These are phyloP conservation scores for Neolamprologus toae DNA, from an alignment of 2,113 vertebrate genomes.

Conservation along the genomic window DNA sequence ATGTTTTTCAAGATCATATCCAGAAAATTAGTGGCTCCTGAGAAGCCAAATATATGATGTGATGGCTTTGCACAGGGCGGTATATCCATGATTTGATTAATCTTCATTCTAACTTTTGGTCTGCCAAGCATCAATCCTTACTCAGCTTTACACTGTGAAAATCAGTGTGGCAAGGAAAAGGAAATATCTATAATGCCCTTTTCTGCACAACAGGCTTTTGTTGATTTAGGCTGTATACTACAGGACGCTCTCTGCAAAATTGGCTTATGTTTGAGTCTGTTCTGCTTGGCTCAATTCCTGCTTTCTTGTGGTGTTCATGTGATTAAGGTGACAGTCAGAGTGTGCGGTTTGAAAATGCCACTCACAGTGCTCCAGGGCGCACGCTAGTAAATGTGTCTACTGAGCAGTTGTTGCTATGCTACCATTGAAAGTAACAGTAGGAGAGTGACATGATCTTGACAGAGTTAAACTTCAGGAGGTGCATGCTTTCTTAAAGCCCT, in stretches of 20 bases:
- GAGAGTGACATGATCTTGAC: conserved; percentile 30
- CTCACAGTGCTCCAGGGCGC: conserved; percentile 36
- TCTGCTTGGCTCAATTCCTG: background rate
- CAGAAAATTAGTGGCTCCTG: background rate
- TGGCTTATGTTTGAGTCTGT: background rate
- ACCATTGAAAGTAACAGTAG: conserved; percentile 3
- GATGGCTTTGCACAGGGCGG: background rate
- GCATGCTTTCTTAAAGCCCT: background rate
- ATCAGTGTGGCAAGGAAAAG: background rate
- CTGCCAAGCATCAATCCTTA: conserved; percentile 21
- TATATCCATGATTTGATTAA: background rate
- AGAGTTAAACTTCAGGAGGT: conserved; percentile 29
- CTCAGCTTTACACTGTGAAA: background rate
- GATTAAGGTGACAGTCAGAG: conserved; percentile 43
- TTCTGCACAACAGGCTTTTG: background rate
- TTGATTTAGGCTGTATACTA: background rate
- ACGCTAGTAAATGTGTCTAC: conserved; percentile 9
- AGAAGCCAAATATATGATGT: background rate
- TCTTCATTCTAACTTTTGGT: background rate
- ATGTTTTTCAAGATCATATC: background rate
- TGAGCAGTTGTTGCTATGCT: conserved; percentile 46
- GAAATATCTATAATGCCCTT: background rate
- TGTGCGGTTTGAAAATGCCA: conserved; percentile 35
- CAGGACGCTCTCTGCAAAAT: background rate
- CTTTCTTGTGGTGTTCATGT: conserved; percentile 28